Base-by-base conservation (phyloP, 2,888 invertebrate genomes). In the Copidosoma aretas region DNA sequence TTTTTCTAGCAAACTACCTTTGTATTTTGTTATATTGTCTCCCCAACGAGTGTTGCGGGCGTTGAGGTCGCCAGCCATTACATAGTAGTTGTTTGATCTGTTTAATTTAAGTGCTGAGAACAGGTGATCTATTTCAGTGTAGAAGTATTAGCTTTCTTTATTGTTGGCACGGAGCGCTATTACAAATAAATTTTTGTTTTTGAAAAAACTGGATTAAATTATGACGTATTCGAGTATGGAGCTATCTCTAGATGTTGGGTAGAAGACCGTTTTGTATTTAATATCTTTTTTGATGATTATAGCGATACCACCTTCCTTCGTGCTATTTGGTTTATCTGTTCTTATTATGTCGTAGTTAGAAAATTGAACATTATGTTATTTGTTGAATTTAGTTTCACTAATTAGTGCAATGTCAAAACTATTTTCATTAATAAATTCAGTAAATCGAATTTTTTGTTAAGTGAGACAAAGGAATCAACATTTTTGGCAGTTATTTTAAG, bases 371-470 rank as follows among this genome's bases (percentile, higher is more conserved):
- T 53, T 67, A 24, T 65, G 60, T 32, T 19, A 21, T 14, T 21
- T 12, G 19, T 22, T 67, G 0, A 72, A 51, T 64, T 72, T 69
- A 14, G 72, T 72, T 43, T 72, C 72, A 46, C 53, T 61, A 17
- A 72, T 2, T 1, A 72, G 49, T 8, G 54, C 54, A 32, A 69
- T 54, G 15, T 72, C 72, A 19, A 62, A 56, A 25, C 62, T 65
- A 15, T 65, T 32, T 10, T 56, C n/a, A 8, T 22, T 46, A 32
- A 32, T 32, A 32, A n/a, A n/a, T n/a, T n/a, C n/a, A n/a, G n/a
- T n/a, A n/a, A n/a, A n/a, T n/a, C n/a, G n/a, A n/a, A n/a, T n/a
- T n/a, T n/a, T n/a, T n/a, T n/a, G n/a, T n/a, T n/a, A n/a, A n/a
- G n/a, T n/a, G n/a, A n/a, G n/a, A n/a, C n/a, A n/a, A n/a, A n/a